These are phyloP conservation scores for Rallus crepitans DNA, from an alignment of 2,797 vertebrate genomes.

Conservation along the genomic window DNA sequence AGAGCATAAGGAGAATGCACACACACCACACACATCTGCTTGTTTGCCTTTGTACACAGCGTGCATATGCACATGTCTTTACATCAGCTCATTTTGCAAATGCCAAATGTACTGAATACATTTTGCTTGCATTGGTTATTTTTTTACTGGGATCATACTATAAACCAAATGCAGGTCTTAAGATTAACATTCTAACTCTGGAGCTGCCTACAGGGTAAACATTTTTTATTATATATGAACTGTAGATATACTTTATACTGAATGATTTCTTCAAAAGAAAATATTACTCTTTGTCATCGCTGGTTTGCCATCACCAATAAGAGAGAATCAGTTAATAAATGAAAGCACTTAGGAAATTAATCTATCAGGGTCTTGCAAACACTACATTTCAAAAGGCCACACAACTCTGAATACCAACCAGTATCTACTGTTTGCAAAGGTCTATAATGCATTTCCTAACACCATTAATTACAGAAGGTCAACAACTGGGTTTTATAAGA, in stretches of 20 bases:
- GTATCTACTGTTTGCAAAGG: neutral
- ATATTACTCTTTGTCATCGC: neutral
- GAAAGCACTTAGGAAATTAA: neutral
- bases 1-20: neutral
- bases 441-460: neutral
- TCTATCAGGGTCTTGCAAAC: neutral
- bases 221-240: neutral
- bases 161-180: neutral
- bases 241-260: neutral
- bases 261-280: neutral
- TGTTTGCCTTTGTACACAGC: neutral
- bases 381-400: neutral
- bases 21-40: neutral
- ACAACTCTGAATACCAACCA: neutral
- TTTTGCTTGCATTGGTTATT: neutral
- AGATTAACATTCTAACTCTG: neutral
- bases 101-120: neutral
- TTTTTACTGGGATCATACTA: neutral
- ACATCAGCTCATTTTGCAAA: fast-evolving
- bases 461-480: neutral
- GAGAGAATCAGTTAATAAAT: neutral
- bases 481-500: neutral
- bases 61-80: neutral
- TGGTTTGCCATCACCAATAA: neutral
- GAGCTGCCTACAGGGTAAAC: neutral